These are phyloP conservation scores for Chionodraco myersi DNA, from an alignment of 2,113 vertebrate species.

Conservation along the genomic window DNA sequence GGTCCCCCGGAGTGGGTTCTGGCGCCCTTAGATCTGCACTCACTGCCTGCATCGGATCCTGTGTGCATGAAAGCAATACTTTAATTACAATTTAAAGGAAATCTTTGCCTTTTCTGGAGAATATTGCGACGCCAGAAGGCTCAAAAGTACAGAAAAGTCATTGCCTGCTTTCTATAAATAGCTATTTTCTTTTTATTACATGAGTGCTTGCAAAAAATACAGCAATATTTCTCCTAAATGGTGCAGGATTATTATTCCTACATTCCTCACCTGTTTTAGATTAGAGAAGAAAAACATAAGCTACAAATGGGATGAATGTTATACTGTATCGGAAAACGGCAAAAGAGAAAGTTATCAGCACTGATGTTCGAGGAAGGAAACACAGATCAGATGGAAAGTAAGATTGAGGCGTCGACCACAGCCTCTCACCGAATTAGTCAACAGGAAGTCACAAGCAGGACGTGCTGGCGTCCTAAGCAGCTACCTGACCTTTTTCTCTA, in stretches of 20 bases:
- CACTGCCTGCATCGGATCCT: constrained; percentile 56
- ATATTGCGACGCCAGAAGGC: no score
- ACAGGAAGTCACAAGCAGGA: constrained; percentile 75
- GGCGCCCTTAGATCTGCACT: constrained; percentile 13
- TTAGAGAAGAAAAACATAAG: constrained; percentile 15
- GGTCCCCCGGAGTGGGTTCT: constrained; percentile 16
- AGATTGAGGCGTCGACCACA: constrained; percentile 58
- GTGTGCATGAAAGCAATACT: constrained; percentile 33
- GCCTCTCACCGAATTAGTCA: constrained; percentile 61
- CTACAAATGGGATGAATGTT: not conserved
- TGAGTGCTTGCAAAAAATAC: constrained; percentile 15
- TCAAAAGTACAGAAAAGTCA: not conserved
- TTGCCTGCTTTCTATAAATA: constrained; percentile 16
- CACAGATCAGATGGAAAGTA: constrained; percentile 42
- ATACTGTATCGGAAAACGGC: not conserved
- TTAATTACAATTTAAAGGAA: constrained; percentile 24
- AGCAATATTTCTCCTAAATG: constrained; percentile 21
- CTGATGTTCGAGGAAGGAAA: not conserved
- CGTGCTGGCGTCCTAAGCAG: constrained; percentile 28
- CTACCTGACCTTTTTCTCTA: not conserved
- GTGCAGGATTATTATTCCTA: not conserved
- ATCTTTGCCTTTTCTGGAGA: constrained; percentile 16
- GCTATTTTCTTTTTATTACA: constrained; percentile 24
- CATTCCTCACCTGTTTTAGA: constrained; percentile 18
- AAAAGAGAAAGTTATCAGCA: not conserved